Evolutionary conservation across 2,797 vertebrate genomes (phyloP).

Genomic region (Sebastes trivittatus): DNA sequence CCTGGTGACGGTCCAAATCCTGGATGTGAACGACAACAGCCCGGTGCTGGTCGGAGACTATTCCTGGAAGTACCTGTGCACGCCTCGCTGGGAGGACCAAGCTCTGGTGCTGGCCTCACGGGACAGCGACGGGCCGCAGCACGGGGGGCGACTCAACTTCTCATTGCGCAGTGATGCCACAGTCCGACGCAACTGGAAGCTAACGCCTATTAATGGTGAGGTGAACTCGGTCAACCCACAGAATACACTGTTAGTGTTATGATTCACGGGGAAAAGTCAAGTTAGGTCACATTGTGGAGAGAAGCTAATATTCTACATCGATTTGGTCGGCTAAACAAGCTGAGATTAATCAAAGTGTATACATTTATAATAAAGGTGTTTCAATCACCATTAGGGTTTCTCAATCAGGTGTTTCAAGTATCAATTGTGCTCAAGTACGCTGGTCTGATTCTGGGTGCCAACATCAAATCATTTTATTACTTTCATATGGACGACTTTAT

Average conservation of each 20-base stretch:
- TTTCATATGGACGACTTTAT: not conserved
- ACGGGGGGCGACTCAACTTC: conserved; percentile 84
- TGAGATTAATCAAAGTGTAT: not conserved
- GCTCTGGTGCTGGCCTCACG: conserved; percentile 83
- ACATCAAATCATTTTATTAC: not conserved
- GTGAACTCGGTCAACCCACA: not conserved
- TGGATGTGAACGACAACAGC: conserved; percentile 84
- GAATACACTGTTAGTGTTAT: not conserved
- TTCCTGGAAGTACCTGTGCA: conserved; percentile 87
- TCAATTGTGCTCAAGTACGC: not conserved
- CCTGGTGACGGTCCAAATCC: conserved; percentile 84
- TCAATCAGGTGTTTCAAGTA: not conserved
- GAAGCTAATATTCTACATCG: not conserved
- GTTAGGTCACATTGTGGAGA: not conserved
- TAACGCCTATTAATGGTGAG: conserved; percentile 87
- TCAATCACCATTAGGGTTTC: not conserved
- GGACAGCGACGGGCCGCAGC: conserved; percentile 79
- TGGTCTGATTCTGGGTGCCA: not conserved
- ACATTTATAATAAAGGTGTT: not conserved
- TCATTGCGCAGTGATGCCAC: conserved; percentile 84
- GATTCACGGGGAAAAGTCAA: not conserved
- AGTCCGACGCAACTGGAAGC: conserved; percentile 85
- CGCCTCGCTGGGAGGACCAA: conserved; percentile 85
- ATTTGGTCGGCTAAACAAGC: not conserved
- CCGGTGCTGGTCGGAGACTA: conserved; percentile 82